These are phyloP conservation scores for Drosophila lacicola DNA, from an alignment of 2,888 invertebrate species.

Conservation along the genomic window DNA sequence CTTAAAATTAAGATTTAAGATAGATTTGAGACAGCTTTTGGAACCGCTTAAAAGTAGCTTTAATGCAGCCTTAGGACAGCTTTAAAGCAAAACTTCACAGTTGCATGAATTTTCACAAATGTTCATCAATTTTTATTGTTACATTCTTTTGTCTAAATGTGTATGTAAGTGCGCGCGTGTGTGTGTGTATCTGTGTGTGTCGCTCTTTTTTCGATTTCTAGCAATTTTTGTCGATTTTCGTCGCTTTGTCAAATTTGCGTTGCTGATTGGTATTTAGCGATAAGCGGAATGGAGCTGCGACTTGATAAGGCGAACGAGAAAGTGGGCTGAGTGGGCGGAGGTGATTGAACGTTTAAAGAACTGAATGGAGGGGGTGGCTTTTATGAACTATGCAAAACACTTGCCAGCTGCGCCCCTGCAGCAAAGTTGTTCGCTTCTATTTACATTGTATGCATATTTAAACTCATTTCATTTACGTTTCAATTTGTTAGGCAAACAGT, in stretches of 20 bases:
- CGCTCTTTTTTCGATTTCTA: neutral
- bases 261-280: conserved; percentile 56
- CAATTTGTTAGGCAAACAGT: conserved; percentile 62
- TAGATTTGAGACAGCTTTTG: neutral
- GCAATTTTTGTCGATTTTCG: conserved; percentile 15
- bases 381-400: conserved; percentile 54
- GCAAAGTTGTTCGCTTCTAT: conserved; percentile 48
- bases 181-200: neutral
- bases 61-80: conserved; percentile 8
- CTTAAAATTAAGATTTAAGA: no score
- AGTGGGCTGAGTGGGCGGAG: neutral
- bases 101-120: neutral
- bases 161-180: neutral
- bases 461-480: conserved; percentile 72
- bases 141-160: neutral
- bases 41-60: conserved; percentile 6
- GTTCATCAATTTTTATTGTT: neutral
- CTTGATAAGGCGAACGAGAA: conserved; percentile 10
- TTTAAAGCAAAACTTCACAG: neutral
- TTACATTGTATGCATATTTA: conserved; percentile 73
- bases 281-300: conserved; percentile 28
- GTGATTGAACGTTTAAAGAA: neutral
- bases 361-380: neutral
- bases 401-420: conserved; percentile 34
- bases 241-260: conserved; percentile 43